phyloP scores from a whole-genome alignment of 2,888 invertebrate genomes.

The Lumbricus terrestris region DNA sequence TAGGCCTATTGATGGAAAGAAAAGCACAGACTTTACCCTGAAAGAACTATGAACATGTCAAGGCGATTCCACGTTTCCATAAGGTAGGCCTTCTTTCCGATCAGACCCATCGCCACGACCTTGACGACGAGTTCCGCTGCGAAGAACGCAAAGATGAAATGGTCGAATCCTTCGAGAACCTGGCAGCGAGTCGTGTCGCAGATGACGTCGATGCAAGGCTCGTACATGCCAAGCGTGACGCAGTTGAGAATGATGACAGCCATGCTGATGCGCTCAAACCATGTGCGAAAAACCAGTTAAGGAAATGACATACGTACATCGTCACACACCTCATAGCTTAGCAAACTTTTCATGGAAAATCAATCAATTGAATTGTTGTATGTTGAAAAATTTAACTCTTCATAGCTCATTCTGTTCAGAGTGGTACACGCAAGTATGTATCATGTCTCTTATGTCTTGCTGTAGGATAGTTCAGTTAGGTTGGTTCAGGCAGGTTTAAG shows the following conservation, averaged over 20 bases:
- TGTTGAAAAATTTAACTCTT: neutral
- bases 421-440: neutral
- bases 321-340: neutral
- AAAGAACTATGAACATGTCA: constrained; percentile 94
- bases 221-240: constrained; percentile 98
- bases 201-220: constrained; percentile 80
- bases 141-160: constrained; percentile 97
- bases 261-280: constrained; percentile 99
- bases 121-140: constrained; percentile 96
- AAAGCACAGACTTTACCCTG: constrained; percentile 71
- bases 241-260: constrained; percentile 96
- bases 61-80: constrained; percentile 98
- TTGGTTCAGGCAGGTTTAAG: neutral
- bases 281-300: constrained; percentile 64
- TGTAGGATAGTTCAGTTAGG: neutral
- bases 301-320: neutral
- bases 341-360: neutral
- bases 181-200: constrained; percentile 67
- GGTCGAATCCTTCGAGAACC: constrained; percentile 82
- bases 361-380: too few species aligned
- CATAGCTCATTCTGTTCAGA: neutral
- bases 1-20: neutral
- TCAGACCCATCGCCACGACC: constrained; percentile 94
- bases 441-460: neutral
- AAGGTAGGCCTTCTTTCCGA: constrained; percentile 83